phyloP scores from a whole-genome alignment of 2,797 vertebrate species.

The Anas capensis region DNA sequence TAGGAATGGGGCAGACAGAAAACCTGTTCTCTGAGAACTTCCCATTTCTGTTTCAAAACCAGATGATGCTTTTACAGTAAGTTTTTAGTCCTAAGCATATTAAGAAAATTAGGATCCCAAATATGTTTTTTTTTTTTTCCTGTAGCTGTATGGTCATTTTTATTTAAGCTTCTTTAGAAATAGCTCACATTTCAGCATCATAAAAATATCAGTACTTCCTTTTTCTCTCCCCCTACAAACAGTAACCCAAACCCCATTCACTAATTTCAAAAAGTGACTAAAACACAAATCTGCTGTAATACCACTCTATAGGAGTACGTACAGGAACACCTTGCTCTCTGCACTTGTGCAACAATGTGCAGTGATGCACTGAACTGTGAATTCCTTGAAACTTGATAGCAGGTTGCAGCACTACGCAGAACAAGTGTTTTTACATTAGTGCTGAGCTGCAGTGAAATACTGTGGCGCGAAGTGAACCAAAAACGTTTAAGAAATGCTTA shows the following conservation, averaged over 20 bases:
- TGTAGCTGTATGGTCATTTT: not conserved
- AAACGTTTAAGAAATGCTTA: accelerated
- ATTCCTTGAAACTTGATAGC: not conserved
- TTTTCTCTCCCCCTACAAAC: not conserved
- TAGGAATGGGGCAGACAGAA: not conserved
- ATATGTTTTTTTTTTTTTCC: not conserved
- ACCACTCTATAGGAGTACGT: accelerated
- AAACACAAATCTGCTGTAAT: accelerated
- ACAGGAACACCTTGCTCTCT: not conserved
- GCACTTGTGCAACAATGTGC: accelerated
- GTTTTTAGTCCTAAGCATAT: not conserved
- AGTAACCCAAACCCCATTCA: not conserved
- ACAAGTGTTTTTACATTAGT: accelerated
- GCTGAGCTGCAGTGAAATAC: not conserved
- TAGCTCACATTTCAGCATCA: not conserved
- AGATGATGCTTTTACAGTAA: not conserved
- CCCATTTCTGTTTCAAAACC: not conserved
- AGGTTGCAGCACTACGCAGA: not conserved
- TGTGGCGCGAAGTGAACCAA: not conserved
- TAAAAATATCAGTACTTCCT: not conserved
- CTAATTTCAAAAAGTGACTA: not conserved
- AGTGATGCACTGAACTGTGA: accelerated
- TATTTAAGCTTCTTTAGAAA: not conserved
- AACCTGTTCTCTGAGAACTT: not conserved
- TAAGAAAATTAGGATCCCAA: not conserved